Evolutionary conservation across 2,113 vertebrate genomes (phyloP).

Genomic region (Mustela nigripes): DNA sequence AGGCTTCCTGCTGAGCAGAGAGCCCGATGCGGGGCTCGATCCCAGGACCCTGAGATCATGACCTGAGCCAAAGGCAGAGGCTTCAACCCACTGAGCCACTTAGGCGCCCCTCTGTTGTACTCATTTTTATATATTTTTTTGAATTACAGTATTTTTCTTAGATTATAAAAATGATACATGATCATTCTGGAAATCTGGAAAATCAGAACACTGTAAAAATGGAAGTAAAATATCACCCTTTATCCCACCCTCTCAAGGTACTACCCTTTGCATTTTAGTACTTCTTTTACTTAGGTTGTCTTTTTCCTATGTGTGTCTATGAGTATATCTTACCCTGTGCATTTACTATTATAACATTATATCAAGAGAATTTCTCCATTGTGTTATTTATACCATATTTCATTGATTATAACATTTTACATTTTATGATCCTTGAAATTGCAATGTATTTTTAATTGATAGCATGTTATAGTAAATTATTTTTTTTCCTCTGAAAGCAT

Average conservation of each 20-base stretch:
- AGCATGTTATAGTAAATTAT: not conserved
- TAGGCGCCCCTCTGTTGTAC: not conserved
- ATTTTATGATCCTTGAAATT: slow-evolving; percentile 13
- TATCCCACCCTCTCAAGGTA: not conserved
- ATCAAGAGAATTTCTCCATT: not conserved
- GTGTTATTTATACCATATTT: not conserved
- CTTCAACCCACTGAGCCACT: too few relatives aligned
- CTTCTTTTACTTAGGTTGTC: not conserved
- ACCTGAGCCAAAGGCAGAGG: too few relatives aligned
- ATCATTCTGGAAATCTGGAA: not conserved
- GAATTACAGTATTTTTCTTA: not conserved
- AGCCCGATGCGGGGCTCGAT: too few relatives aligned
- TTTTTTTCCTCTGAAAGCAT: not conserved
- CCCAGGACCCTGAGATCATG: too few relatives aligned
- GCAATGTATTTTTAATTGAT: not conserved
- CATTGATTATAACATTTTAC: not conserved
- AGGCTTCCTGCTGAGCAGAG: too few relatives aligned
- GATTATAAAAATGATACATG: not conserved
- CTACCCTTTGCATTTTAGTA: not conserved
- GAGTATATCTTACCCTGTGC: not conserved
- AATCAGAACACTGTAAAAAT: not conserved
- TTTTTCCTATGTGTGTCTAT: not conserved
- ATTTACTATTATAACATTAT: not conserved
- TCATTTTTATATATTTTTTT: not conserved
- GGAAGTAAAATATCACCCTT: not conserved